Evolutionary conservation across 1,140 invertebrate species (phyloP), one percentile per base, ranked within the genome.

Genomic region (Trichoplusia ni): DNA sequence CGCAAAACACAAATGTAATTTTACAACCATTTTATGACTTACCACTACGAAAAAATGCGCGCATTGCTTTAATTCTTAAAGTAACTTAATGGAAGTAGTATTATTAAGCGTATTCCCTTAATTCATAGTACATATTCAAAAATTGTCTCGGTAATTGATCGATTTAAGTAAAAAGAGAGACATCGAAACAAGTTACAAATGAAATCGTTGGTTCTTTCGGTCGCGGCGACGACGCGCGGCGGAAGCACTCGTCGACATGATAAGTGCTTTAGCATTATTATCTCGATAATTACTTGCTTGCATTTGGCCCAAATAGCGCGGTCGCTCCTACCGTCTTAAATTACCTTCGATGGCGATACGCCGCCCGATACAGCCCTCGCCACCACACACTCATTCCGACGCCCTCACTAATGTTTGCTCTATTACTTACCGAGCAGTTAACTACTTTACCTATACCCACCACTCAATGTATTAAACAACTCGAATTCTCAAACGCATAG

Each of bases 211-310:
- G 69, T 37, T 73, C 63, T 54, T 74, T 62, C 68, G n/a, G 67
- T 38, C 62, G 65, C 61, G 49, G 64, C 67, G 72, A 59, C n/a
- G n/a, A n/a, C n/a, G n/a, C 67, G 74, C 79, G 77, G 69, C 84
- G 87, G 87, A 90, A 88, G 80, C 81, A 81, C 73, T 81, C 82
- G 82, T 85, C 82, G 86, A 86, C 84, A 86, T 80, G 85, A 90
- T 90, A 90, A 90, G 86, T 87, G 84, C 86, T 89, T 90, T 90
- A 90, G 87, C 85, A 90, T 90, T 90, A 87, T 86, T 90, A 90
- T 90, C 87, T 82, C 77, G 71, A 89, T 89, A 89, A 90, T 90
- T 90, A 87, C 85, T 87, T 81, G 81, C 82, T 84, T 88, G 85
- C 87, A 88, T 88, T 90, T 84, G 82, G 77, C 77, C 85, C 79